phyloP scores from a whole-genome alignment of 2,113 vertebrate genomes.

The Cinclus mexicanus region DNA sequence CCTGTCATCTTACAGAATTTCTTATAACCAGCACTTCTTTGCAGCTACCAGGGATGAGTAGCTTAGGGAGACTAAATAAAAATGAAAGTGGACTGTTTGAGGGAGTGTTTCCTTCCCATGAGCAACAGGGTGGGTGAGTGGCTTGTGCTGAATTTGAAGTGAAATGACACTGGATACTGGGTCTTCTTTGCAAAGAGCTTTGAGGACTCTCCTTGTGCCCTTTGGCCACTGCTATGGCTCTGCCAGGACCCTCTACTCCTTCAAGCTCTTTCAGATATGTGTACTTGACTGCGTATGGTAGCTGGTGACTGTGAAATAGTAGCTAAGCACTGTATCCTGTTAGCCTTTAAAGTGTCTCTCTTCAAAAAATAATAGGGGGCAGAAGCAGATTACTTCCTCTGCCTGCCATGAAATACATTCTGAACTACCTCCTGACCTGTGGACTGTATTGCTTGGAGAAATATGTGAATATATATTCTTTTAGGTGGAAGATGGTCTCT shows the following conservation, averaged over 20 bases:
- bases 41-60: background rate
- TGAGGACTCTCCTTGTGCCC: background rate
- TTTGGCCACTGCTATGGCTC: background rate
- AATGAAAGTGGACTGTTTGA: background rate
- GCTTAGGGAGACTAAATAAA: background rate
- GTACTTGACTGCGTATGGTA: background rate
- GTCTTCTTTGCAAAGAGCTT: background rate
- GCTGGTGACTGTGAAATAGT: background rate
- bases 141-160: background rate
- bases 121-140: background rate
- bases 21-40: background rate
- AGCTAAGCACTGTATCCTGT: background rate
- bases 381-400: background rate
- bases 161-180: background rate
- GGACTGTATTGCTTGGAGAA: background rate
- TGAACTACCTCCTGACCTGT: background rate
- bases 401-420: background rate
- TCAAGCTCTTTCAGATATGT: fast-evolving
- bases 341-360: background rate
- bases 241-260: background rate
- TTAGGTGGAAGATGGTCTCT: slow-evolving; percentile 93
- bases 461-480: background rate
- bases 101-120: background rate
- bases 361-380: background rate
- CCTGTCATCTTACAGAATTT: background rate